Evolutionary conservation across 2,113 vertebrate species (phyloP), one percentile per base, ranked within the genome.

Genomic region (Albula goreensis): DNA sequence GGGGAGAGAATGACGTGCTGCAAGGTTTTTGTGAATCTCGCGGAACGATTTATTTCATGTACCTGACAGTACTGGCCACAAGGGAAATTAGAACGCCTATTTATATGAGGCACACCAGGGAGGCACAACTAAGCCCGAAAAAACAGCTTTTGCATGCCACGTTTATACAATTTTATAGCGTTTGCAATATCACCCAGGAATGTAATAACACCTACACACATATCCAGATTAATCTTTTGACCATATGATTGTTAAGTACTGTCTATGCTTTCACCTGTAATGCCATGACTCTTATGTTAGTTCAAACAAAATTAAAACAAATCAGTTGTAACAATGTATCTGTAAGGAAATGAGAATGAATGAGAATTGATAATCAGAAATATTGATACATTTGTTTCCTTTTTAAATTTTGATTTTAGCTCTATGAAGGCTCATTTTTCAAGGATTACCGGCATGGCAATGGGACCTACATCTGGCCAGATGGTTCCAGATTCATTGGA

Each of bases 341-440:
- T 41, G 31, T 41, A 41, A 41, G 31, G 31, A 41, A 41, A 41
- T 1, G 31, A 41, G 31, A 41, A 41, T 41, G 1, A 41, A 41
- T 41, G 31, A n/a, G n/a, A n/a, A 1, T 41, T 41, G 31, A 41
- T 41, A 41, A 41, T 41, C 31, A 41, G 31, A 41, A 41, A 41
- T 41, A 41, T 41, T 1, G 31, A 41, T 41, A 41, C 31, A 41
- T 41, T 41, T 41, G 31, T 41, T 41, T 41, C 31, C 31, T 41
- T 41, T 41, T 41, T 41, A 41, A 41, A 48, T 11, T 19, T 79
- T 19, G 60, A 87, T 87, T 91, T 15, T 87, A 98, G 98, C 91
- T 31, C 49, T 97, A 97, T 85, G 86, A 90, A 0, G 97, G 97
- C 77, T 94, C 94, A 84, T 97, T 97, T 93, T 97, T 95, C 88